Evolutionary conservation across 2,797 vertebrate genomes (phyloP).

Genomic region (Aplochiton taeniatus): DNA sequence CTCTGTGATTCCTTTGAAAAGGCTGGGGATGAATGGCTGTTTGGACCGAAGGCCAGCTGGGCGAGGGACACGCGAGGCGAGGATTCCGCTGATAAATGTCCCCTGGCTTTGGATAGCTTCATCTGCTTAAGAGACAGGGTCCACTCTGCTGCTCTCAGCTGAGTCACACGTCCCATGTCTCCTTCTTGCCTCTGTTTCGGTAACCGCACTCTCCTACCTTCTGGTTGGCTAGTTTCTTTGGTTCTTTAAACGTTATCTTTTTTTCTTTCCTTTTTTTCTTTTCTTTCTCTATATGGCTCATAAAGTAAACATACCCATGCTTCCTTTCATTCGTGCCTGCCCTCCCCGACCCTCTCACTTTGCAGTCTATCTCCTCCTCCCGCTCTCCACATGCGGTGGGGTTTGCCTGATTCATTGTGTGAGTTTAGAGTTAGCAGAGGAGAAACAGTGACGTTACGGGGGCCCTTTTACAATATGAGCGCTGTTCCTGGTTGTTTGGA

Average conservation of each 20-base stretch:
- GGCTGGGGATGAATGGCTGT: slow-evolving; percentile 53
- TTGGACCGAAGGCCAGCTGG: slow-evolving; percentile 41
- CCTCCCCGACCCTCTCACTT: neutral
- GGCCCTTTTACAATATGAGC: slow-evolving; percentile 85
- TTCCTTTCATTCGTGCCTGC: neutral
- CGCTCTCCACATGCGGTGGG: slow-evolving; percentile 32
- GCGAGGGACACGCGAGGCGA: slow-evolving; percentile 60
- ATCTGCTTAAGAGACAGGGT: slow-evolving; percentile 65
- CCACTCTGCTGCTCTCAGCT: slow-evolving; percentile 53
- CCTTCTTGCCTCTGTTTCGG: slow-evolving; percentile 55
- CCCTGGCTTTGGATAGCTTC: slow-evolving; percentile 66
- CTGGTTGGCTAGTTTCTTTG: slow-evolving; percentile 43
- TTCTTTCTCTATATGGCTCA: neutral
- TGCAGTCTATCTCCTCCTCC: slow-evolving; percentile 21
- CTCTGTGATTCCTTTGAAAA: slow-evolving; percentile 46
- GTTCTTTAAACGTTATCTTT: neutral
- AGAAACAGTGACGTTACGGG: slow-evolving; percentile 82
- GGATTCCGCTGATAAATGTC: slow-evolving; percentile 65
- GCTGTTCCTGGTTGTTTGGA: slow-evolving; percentile 84
- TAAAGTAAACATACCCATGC: neutral
- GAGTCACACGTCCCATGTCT: slow-evolving; percentile 53
- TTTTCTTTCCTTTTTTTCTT: neutral
- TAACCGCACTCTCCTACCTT: slow-evolving; percentile 57
- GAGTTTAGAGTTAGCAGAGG: slow-evolving; percentile 78
- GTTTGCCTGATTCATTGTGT: slow-evolving; percentile 80